phyloP scores from a whole-genome alignment of 2,888 invertebrate genomes.

The Leucophenga montana region DNA sequence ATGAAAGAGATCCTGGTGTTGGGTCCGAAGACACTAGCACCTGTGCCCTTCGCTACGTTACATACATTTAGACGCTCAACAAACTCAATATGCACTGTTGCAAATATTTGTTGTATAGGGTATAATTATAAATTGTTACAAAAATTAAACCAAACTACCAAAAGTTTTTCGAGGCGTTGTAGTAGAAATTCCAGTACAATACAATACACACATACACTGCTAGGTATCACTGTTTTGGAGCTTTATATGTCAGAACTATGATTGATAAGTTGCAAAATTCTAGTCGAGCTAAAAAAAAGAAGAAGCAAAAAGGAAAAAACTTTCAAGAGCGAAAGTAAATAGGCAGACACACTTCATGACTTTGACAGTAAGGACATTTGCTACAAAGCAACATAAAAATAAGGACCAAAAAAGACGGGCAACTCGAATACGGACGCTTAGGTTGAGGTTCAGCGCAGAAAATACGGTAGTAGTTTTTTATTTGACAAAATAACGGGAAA shows the following conservation, averaged over 20 bases:
- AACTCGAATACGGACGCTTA: constrained; percentile 11
- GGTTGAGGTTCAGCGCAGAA: constrained; percentile 71
- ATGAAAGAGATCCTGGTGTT: too few relatives aligned
- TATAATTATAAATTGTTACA: too few relatives aligned
- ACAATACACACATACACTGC: constrained; percentile 3
- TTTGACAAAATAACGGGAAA: constrained; percentile 52
- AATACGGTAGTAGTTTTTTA: constrained; percentile 74
- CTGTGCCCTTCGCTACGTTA: too few relatives aligned
- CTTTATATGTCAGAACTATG: neutral
- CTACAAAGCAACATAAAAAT: constrained; percentile 15
- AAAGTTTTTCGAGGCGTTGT: too few relatives aligned
- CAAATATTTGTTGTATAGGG: too few relatives aligned
- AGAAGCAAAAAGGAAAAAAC: neutral
- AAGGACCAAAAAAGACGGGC: neutral
- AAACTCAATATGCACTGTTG: too few relatives aligned
- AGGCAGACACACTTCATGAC: constrained; percentile 33
- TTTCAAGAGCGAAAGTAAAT: constrained; percentile 9
- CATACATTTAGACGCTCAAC: too few relatives aligned
- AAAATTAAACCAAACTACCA: too few relatives aligned
- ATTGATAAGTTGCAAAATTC: neutral
- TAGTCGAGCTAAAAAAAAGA: neutral
- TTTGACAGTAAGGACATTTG: constrained; percentile 39
- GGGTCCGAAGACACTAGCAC: too few relatives aligned
- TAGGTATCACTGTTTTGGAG: neutral
- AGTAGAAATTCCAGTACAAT: neutral